Conservation (phyloP, 37 sponge, comb jelly and placozoan species). For the Aphrocallistes beatrix region DNA sequence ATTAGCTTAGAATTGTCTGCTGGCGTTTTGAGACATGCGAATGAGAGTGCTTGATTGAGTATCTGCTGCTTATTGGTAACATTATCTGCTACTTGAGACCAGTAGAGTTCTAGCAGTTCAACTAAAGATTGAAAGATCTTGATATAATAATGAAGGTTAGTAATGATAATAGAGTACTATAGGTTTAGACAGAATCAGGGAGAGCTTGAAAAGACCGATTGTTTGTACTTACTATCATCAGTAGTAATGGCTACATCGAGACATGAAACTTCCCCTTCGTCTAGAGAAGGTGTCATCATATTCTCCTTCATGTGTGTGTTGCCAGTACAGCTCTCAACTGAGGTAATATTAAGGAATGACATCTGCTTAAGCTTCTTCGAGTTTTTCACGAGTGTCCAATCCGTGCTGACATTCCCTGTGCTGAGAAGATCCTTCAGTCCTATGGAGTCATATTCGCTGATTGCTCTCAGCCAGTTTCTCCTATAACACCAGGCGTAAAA, state of each 20-base stretch:
- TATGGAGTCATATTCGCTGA: background rate
- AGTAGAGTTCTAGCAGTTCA: conserved; percentile 1
- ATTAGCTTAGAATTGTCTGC: background rate
- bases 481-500: too few species aligned
- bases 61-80: background rate
- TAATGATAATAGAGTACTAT: background rate
- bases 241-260: background rate
- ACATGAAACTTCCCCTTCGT: background rate
- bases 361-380: background rate
- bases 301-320: background rate
- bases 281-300: background rate
- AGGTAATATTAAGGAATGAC: background rate
- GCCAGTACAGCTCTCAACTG: background rate
- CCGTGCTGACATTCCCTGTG: background rate
- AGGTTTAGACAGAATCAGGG: background rate
- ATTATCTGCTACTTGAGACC: background rate
- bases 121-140: background rate
- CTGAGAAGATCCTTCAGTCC: background rate
- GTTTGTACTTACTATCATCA: background rate
- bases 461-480: background rate
- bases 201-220: too few species aligned
- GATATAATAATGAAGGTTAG: background rate
- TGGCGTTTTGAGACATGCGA: background rate
- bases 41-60: background rate
- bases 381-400: background rate